A percentile compares a stretch with the other conserved stretches of the same genome.
Evolutionary conservation across 2,888 invertebrate genomes (phyloP).

Genomic region (Arctia plantaginis): DNA sequence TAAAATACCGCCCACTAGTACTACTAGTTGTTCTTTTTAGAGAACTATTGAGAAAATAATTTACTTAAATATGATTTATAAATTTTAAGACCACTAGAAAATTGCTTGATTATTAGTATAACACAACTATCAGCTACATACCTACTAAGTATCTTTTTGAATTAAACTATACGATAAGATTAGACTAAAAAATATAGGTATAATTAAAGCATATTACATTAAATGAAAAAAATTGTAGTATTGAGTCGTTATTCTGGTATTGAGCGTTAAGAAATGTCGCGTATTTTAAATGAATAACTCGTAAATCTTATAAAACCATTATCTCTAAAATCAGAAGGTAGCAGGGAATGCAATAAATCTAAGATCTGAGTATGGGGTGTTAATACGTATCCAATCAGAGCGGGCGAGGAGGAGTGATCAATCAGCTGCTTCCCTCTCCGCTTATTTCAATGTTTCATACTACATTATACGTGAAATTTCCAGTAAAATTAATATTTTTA

Average conservation of each 20-base stretch:
- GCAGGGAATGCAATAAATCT: conserved; percentile 31
- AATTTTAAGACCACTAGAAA: neutral
- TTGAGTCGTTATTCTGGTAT: neutral
- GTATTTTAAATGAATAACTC: neutral
- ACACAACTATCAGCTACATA: neutral
- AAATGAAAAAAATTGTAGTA: neutral
- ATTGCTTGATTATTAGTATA: neutral
- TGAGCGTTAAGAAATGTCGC: neutral
- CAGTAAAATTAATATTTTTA: conserved; percentile 5
- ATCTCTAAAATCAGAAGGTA: conserved; percentile 23
- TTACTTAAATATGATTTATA: neutral
- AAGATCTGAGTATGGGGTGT: conserved; percentile 35
- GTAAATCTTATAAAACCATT: conserved; percentile 14
- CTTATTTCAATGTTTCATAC: conserved; percentile 7
- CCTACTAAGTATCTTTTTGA: neutral
- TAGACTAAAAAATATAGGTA: too few species aligned
- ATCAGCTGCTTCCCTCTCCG: conserved; percentile 20
- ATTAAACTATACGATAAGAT: neutral
- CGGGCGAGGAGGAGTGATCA: conserved; percentile 18
- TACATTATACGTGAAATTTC: conserved; percentile 18
- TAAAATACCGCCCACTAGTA: neutral
- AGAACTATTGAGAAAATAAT: neutral
- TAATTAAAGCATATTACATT: neutral
- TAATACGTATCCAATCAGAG: conserved; percentile 44
- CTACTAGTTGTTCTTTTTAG: neutral